Evolutionary conservation across 1,140 invertebrate genomes (phyloP).

Genomic region (Drosophila auraria): DNA sequence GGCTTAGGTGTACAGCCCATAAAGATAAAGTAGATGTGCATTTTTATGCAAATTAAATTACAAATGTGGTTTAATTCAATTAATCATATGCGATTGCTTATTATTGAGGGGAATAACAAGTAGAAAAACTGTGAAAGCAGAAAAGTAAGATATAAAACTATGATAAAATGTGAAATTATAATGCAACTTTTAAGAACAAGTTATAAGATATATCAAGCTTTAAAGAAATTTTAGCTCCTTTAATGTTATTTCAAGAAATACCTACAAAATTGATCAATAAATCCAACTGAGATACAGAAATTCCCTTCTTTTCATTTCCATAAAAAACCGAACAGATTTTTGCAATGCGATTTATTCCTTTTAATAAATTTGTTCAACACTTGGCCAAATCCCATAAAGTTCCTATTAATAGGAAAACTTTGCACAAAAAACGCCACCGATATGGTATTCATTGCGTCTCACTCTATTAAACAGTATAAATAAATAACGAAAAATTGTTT

Average conservation of each 20-base stretch:
- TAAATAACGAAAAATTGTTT: slow-evolving; percentile 16
- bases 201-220: too few relatives aligned
- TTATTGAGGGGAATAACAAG: background rate
- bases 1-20: background rate
- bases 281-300: background rate
- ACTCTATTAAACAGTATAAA: slow-evolving; percentile 18
- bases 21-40: slow-evolving; percentile 1
- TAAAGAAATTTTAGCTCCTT: background rate
- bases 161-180: background rate
- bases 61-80: background rate
- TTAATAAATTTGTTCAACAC: background rate
- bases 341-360: background rate
- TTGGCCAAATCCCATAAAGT: slow-evolving; percentile 20
- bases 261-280: background rate
- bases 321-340: background rate
- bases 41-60: slow-evolving; percentile 10
- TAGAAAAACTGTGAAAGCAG: background rate
- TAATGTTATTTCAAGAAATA: background rate
- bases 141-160: background rate
- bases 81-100: background rate
- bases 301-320: background rate
- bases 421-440: slow-evolving; percentile 12
- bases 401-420: slow-evolving; percentile 6
- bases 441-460: slow-evolving; percentile 26
- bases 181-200: too few relatives aligned